A percentile compares a stretch with the other conserved stretches of the same genome.
These are phyloP conservation scores for Hyperopisus bebe DNA, from an alignment of 2,113 vertebrate genomes.

Conservation along the genomic window DNA sequence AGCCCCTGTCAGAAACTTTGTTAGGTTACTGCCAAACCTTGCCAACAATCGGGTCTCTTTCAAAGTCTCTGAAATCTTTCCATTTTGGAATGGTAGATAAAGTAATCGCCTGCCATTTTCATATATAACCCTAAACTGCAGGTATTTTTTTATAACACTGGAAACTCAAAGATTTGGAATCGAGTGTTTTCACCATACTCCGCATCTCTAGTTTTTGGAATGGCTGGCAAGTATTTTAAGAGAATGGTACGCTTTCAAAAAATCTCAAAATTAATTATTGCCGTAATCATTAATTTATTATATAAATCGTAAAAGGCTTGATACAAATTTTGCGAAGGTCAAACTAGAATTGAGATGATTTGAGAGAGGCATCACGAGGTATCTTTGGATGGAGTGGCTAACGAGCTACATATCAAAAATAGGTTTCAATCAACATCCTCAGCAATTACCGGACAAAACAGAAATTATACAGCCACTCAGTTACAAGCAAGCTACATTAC, in stretches of 20 bases:
- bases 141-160: not conserved
- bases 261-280: not conserved
- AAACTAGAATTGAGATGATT: not conserved
- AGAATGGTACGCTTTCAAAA: not conserved
- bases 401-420: not conserved
- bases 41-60: not conserved
- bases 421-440: not conserved
- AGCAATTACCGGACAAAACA: not conserved
- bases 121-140: not conserved
- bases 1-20: not conserved
- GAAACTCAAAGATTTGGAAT: not conserved
- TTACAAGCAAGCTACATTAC: not conserved
- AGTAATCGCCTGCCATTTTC: not conserved
- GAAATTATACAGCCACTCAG: not conserved
- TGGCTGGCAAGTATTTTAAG: not conserved
- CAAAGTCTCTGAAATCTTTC: not conserved
- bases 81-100: not conserved
- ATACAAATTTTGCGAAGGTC: not conserved
- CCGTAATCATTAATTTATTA: not conserved
- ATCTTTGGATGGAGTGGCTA: not conserved
- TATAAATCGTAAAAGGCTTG: not conserved
- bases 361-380: not conserved
- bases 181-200: not conserved
- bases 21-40: not conserved
- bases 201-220: not conserved